These are phyloP conservation scores for Salvelinus alpinus DNA, from an alignment of 2,113 vertebrate genomes.

Conservation along the genomic window DNA sequence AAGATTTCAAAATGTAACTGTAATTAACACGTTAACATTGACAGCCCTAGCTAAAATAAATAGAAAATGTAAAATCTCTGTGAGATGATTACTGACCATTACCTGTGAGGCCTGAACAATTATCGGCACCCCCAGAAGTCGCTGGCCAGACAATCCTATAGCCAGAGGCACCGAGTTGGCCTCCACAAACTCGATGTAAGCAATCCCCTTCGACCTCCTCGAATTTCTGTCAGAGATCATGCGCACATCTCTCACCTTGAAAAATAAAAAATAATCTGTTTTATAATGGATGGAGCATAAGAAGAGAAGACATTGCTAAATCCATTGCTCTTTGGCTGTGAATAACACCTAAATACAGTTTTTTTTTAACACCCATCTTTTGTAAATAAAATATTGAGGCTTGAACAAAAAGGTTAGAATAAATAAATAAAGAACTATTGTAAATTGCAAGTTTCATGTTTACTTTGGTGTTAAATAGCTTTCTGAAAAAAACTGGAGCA, in stretches of 20 bases:
- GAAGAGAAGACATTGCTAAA: not conserved
- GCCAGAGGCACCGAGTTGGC: conserved; percentile 93
- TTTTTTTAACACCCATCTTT: too few relatives aligned
- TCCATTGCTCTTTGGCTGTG: not conserved
- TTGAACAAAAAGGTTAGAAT: too few relatives aligned
- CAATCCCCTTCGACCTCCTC: conserved; percentile 94
- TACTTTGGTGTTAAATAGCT: too few relatives aligned
- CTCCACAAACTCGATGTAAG: conserved; percentile 96
- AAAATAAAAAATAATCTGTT: too few relatives aligned
- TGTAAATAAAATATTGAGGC: too few relatives aligned
- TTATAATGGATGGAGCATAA: too few relatives aligned
- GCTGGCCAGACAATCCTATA: conserved; percentile 93
- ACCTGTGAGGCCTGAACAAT: conserved; percentile 98
- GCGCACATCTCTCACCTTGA: conserved; percentile 91
- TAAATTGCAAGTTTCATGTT: too few relatives aligned
- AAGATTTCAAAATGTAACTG: too few relatives aligned
- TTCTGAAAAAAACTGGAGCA: too few relatives aligned
- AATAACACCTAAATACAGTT: too few relatives aligned
- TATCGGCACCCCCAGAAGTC: conserved; percentile 94
- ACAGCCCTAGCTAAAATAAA: not conserved
- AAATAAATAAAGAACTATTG: too few relatives aligned
- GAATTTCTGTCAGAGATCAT: conserved; percentile 99
- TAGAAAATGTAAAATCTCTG: not conserved
- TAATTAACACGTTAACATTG: not conserved
- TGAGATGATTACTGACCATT: conserved; percentile 28